These are phyloP conservation scores for Sebastes aleutianus DNA, from an alignment of 2,797 vertebrate species.

Conservation along the genomic window DNA sequence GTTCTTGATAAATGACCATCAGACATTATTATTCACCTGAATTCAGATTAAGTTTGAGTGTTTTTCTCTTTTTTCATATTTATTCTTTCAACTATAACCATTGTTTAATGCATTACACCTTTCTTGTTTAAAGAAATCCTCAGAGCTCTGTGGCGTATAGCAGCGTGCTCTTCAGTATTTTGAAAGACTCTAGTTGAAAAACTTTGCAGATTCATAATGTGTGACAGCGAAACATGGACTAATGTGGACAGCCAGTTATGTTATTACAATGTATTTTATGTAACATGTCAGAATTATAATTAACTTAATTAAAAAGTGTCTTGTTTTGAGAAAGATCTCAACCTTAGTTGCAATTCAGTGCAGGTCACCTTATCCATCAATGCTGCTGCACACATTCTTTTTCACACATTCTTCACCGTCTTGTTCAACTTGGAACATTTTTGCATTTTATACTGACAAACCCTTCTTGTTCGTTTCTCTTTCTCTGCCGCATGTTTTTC, in stretches of 20 bases:
- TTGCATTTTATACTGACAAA: not conserved
- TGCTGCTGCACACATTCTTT: constrained; percentile 32
- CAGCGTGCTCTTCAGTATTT: constrained; percentile 2
- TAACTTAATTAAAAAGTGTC: not conserved
- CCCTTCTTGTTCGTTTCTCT: not conserved
- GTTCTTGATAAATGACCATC: not conserved
- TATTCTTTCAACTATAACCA: not conserved
- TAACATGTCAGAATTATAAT: not conserved
- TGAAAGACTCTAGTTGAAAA: not conserved
- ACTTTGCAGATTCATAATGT: constrained; percentile 11
- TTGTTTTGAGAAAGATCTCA: not conserved
- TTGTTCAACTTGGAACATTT: not conserved
- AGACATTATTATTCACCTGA: not conserved
- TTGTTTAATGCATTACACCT: not conserved
- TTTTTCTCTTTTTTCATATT: not conserved
- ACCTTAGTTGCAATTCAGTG: not conserved
- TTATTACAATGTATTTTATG: not conserved
- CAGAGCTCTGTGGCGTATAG: constrained; percentile 43
- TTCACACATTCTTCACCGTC: too few species aligned
- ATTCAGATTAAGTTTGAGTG: not conserved
- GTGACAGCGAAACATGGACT: constrained; percentile 36
- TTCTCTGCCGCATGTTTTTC: constrained; percentile 7
- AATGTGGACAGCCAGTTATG: constrained; percentile 19
- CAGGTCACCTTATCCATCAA: constrained; percentile 31
- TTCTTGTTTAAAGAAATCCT: constrained; percentile 28